Conservation (phyloP, 2,888 invertebrate genomes). For the Stenchaetothrips biformis region DNA sequence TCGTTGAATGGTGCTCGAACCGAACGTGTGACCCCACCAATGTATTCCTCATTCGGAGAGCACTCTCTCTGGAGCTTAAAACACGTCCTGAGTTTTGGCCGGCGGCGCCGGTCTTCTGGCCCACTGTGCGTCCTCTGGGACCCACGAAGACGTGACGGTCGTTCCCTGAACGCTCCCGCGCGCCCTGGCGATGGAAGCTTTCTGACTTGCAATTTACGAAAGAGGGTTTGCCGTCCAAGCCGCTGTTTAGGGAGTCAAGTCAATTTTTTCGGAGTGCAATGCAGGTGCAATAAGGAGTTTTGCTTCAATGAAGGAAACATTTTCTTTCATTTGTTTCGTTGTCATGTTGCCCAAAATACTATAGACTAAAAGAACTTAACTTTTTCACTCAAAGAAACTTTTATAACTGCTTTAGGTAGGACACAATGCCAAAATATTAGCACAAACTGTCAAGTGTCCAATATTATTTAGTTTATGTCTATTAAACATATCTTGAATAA, state of each 20-base stretch:
- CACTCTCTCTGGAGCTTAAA: too few species aligned
- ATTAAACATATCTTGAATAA: neutral
- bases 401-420: neutral
- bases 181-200: too few species aligned
- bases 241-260: neutral
- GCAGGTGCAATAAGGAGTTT: neutral
- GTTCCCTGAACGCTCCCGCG: too few species aligned
- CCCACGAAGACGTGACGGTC: too few species aligned
- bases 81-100: too few species aligned
- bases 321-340: constrained; percentile 6
- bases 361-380: neutral
- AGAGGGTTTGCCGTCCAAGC: neutral
- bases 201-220: neutral
- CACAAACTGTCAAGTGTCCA: constrained; percentile 7
- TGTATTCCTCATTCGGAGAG: too few species aligned
- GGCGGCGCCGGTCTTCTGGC: too few species aligned
- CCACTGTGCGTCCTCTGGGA: too few species aligned
- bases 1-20: too few species aligned
- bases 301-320: neutral
- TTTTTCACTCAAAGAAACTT: neutral
- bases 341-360: neutral
- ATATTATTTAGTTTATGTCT: constrained; percentile 20
- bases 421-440: constrained; percentile 6
- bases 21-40: too few species aligned
- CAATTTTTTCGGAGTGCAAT: neutral